Conservation (phyloP, 1,140 invertebrate genomes). For the Drosophila busckii region DNA sequence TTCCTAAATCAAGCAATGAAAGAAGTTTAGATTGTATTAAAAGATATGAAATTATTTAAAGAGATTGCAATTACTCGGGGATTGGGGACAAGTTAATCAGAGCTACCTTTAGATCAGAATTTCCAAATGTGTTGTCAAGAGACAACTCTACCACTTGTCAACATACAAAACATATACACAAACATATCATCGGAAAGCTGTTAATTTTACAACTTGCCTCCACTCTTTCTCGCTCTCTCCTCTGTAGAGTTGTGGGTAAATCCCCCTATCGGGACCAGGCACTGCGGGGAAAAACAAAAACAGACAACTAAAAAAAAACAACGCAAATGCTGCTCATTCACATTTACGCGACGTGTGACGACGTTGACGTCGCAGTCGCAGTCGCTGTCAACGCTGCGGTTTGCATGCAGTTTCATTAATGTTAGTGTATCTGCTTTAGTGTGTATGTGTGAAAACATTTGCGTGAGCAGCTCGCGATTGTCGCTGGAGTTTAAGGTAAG, state of each 20-base stretch:
- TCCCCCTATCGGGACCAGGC: conserved; percentile 7
- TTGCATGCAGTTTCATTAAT: conserved; percentile 56
- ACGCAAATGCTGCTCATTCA: conserved; percentile 20
- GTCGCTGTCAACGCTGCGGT: conserved; percentile 29
- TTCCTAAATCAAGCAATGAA: too few species aligned
- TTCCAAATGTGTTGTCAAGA: too few species aligned
- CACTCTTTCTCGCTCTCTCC: too few species aligned
- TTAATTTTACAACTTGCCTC: conserved; percentile 45
- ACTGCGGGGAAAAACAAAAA: background rate
- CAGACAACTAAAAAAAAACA: background rate
- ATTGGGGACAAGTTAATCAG: too few species aligned
- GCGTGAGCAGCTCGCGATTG: conserved; percentile 46
- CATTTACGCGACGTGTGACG: conserved; percentile 21
- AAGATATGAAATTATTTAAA: too few species aligned
- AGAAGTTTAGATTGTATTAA: too few species aligned
- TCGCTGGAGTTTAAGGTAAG: too few species aligned
- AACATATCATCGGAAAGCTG: conserved; percentile 35
- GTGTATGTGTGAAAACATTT: conserved; percentile 38
- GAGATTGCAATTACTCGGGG: too few species aligned
- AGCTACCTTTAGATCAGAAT: too few species aligned
- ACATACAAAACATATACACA: too few species aligned
- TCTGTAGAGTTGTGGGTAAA: conserved; percentile 23
- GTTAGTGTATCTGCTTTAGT: conserved; percentile 45
- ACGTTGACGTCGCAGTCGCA: background rate
- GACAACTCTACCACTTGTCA: conserved; percentile 21